Evolutionary conservation across 2,888 invertebrate species (phyloP).

Genomic region (Emmelina monodactyla): DNA sequence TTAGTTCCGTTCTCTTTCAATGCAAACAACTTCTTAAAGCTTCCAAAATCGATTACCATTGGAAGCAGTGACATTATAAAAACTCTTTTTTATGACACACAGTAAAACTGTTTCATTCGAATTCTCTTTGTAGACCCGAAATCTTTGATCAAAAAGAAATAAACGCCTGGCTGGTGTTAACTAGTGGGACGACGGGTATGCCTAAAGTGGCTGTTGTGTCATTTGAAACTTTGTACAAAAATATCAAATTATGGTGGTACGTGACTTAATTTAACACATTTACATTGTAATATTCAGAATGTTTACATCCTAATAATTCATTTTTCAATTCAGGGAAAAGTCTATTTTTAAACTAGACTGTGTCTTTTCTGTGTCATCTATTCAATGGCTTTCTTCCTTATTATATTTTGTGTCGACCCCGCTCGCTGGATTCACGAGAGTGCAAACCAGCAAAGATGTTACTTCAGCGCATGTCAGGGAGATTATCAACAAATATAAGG

Average conservation of each 20-base stretch:
- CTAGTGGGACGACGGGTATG: constrained; percentile 33
- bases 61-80: too few species aligned
- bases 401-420: constrained; percentile 12
- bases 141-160: constrained; percentile 25
- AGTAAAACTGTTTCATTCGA: too few species aligned
- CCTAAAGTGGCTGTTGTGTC: constrained; percentile 30
- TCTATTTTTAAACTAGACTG: neutral
- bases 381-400: constrained; percentile 15
- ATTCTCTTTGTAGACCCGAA: constrained; percentile 23
- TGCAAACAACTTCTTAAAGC: too few species aligned
- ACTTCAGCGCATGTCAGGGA: constrained; percentile 22
- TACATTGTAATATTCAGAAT: neutral
- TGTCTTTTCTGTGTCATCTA: constrained; percentile 1
- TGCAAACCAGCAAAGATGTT: constrained; percentile 25
- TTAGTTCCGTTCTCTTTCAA: neutral
- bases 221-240: constrained; percentile 24
- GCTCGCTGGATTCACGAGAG: constrained; percentile 18
- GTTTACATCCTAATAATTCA: neutral
- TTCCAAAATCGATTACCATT: too few species aligned
- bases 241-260: constrained; percentile 29
- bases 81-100: too few species aligned
- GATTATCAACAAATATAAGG: constrained; percentile 30
- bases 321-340: neutral
- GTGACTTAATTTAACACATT: constrained; percentile 13
- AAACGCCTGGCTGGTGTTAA: constrained; percentile 29